Percentiles rank a stretch among this genome's conserved stretches.
Evolutionary conservation across 2,113 vertebrate genomes (phyloP).

Genomic region (Melospiza georgiana): DNA sequence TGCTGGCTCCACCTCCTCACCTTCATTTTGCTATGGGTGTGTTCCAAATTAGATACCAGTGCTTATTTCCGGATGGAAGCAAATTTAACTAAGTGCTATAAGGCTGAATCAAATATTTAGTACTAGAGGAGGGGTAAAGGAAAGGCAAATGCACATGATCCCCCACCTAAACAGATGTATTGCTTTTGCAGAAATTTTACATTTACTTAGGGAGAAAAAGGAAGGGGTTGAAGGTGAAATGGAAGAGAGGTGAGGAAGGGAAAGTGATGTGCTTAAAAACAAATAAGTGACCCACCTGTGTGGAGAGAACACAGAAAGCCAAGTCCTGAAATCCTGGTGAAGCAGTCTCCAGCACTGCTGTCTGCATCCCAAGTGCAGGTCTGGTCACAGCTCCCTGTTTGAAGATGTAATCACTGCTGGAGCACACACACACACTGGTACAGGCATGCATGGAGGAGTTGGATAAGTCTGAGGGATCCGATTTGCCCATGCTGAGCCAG

Average conservation of each 20-base stretch:
- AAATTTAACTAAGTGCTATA: neutral
- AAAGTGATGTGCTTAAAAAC: neutral
- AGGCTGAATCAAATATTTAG: neutral
- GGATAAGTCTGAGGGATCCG: neutral
- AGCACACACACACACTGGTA: neutral
- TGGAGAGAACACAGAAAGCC: neutral
- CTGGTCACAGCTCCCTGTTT: constrained; percentile 38
- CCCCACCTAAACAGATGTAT: neutral
- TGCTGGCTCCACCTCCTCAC: constrained; percentile 28
- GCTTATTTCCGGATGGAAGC: constrained; percentile 13
- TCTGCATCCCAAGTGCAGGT: constrained; percentile 16
- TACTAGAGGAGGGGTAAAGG: neutral
- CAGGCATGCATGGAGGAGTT: neutral
- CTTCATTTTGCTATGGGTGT: constrained; percentile 29
- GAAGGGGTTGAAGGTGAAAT: neutral
- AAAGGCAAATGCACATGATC: neutral
- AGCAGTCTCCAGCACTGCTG: neutral
- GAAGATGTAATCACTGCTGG: constrained; percentile 40
- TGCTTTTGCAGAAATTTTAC: neutral
- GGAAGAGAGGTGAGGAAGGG: neutral
- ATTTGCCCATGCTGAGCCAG: constrained; percentile 11
- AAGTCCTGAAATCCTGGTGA: neutral
- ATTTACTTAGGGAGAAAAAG: neutral
- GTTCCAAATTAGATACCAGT: constrained; percentile 6
- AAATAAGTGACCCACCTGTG: neutral